Evolutionary conservation across 2,888 invertebrate genomes (phyloP), one percentile per base, ranked within the genome.

Genomic region (Sinelater perroti): DNA sequence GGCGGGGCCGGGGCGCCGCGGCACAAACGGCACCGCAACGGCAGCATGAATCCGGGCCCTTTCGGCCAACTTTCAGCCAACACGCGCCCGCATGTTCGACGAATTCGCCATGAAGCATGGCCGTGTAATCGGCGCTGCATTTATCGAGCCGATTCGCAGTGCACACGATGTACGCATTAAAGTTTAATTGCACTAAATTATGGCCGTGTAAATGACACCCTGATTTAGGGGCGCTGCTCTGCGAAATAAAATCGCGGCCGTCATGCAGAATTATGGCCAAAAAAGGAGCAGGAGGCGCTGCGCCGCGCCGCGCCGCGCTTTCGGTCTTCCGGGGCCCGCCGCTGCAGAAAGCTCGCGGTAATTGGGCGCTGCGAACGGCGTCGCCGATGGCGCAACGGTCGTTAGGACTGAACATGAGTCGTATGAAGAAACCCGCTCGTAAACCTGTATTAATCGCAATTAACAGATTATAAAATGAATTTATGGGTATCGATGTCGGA

Each of bases 141-240:
- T 60, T 60, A 64, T 62, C 56, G 58, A 58, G 51, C 55, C 63
- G 38, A 56, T 61, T 49, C 46, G 60, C 57, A 60, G 57, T 58
- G 57, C 57, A 57, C 44, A 16, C 54, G 52, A 53, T 56, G 59
- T 55, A 49, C 56, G 45, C 61, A 56, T 64, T 65, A 65, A 65
- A 65, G 63, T 67, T 64, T 65, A 67, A 65, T 64, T 51, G 57
- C 55, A 53, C 61, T 65, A 62, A 66, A 63, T 64, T 66, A 64
- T 61, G 51, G 62, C 59, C 36, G 50, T 66, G 66, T 57, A 61
- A 63, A 61, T 60, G 66, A 66, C 66, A 58, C 61, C 63, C 62
- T 63, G 64, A 66, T 66, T 66, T 66, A 60, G 58, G 35, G 45
- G 20, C 47, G 47, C 36, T 58, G 42, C 38, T 44, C 49, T 51